Conservation (phyloP, 1,140 invertebrate species). For the Drosophila chauvacae region DNA sequence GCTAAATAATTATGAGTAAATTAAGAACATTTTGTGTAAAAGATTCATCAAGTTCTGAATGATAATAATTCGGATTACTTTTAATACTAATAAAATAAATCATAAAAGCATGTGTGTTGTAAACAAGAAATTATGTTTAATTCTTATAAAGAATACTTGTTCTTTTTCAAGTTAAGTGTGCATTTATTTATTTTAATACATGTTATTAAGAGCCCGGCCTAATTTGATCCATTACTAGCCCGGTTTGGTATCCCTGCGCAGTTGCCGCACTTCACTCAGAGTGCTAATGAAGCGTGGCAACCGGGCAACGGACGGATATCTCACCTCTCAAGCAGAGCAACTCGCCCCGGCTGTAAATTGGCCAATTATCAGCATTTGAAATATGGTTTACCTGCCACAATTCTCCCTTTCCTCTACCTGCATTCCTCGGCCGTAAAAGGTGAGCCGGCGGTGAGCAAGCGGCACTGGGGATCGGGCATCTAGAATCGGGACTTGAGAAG, state of each 20-base stretch:
- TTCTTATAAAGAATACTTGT: not conserved
- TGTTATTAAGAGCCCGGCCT: not conserved
- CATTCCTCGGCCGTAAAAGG: conserved; percentile 30
- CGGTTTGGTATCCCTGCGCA: not conserved
- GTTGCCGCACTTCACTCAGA: conserved; percentile 40
- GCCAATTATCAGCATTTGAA: conserved; percentile 82
- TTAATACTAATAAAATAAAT: not conserved
- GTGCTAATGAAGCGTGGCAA: conserved; percentile 46
- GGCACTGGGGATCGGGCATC: conserved; percentile 12
- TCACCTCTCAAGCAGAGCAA: conserved; percentile 36
- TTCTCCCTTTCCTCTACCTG: conserved; percentile 55
- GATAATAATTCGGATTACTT: too few relatives aligned
- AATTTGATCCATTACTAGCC: not conserved
- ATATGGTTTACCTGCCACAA: conserved; percentile 71
- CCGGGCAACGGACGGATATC: conserved; percentile 29
- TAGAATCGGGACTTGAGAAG: conserved; percentile 29
- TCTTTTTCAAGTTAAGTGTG: not conserved
- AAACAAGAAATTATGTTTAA: not conserved
- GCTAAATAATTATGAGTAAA: not conserved
- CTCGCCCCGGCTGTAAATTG: conserved; percentile 63
- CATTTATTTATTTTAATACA: not conserved
- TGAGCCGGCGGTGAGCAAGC: conserved; percentile 1
- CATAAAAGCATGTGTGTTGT: not conserved
- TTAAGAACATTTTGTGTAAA: too few relatives aligned
- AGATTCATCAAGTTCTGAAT: too few relatives aligned